Base-by-base conservation (phyloP, 2,888 invertebrate genomes). In the Neoitamus cyanurus region DNA sequence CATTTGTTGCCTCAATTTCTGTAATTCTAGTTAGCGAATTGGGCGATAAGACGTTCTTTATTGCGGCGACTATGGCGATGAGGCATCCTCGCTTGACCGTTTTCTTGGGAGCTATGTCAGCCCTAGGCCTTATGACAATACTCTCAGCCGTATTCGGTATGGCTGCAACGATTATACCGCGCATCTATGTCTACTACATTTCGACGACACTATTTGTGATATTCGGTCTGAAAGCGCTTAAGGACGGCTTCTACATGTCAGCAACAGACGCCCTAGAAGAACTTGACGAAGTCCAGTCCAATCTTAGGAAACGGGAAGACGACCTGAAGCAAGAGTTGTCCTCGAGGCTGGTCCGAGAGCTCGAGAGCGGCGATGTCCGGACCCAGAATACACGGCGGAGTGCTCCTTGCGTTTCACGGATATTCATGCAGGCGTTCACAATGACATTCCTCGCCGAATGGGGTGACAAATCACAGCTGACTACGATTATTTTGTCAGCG, bases 1-100 rank as follows among this genome's bases (percentile, higher is more conserved):
- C 97, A 11, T 98, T 99, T 91, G 92, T 99, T 83, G 98, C 99
- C 58, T 96, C 99, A 0, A 93, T 99, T 86, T 98, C 98, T 75
- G 98, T 99, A 87, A 99, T 99, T 88, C 93, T 99, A 85, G 98
- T 99, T 75, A 99, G 99, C 0, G 99, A 99, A 92, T 92, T 99
- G 85, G 99, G 99, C 13, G 99, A 99, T 92, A 99, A 99, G 92
- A 99, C 99, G 9, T 99, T 99, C 93, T 99, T 99, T 92, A 99
- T 99, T 88, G 99, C 99, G 36, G 99, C 99, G 87, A 99, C 99
- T 87, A 98, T 99, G 99, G 98, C 99, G 1, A 99, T 99, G 99
- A 94, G 97, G 89, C 98, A 99, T 92, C 96, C 99, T 20, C 93
- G 99, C 87, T 89, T 97, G 25, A 95, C 97, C 78, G 98, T 99